Evolutionary conservation across 2,888 invertebrate genomes (phyloP).

Genomic region (Metallyticus violacea): DNA sequence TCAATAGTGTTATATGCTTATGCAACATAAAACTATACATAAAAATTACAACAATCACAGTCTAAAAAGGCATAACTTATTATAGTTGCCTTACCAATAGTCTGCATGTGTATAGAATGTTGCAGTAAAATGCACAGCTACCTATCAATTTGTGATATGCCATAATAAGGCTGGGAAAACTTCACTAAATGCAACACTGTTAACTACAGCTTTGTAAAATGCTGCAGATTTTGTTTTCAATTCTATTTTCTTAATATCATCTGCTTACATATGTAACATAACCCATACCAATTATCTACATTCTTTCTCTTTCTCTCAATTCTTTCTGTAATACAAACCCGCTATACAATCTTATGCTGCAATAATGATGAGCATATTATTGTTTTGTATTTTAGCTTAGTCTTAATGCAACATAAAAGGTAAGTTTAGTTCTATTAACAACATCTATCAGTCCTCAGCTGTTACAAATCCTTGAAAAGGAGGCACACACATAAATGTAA

Average conservation of each 20-base stretch:
- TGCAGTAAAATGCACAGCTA: not conserved
- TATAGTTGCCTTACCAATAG: too few relatives aligned
- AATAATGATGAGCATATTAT: not conserved
- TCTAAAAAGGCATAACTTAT: too few relatives aligned
- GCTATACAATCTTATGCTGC: not conserved
- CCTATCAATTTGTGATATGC: too few relatives aligned
- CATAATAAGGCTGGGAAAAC: too few relatives aligned
- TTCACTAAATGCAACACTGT: not conserved
- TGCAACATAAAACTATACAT: not conserved
- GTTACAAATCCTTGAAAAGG: not conserved
- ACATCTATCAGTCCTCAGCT: too few relatives aligned
- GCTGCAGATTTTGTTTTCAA: not conserved
- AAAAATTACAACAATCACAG: too few relatives aligned
- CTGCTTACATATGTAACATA: too few relatives aligned
- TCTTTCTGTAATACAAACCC: not conserved
- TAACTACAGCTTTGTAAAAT: not conserved
- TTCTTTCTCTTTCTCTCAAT: not conserved
- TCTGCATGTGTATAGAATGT: not conserved
- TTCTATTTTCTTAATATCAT: not conserved
- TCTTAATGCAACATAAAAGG: not conserved
- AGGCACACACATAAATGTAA: not conserved
- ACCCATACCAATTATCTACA: not conserved
- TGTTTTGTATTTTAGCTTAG: not conserved
- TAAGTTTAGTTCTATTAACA: not conserved
- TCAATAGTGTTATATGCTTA: not conserved